Evolutionary conservation across 2,113 vertebrate genomes (phyloP).

Genomic region (Pterocles orientalis): DNA sequence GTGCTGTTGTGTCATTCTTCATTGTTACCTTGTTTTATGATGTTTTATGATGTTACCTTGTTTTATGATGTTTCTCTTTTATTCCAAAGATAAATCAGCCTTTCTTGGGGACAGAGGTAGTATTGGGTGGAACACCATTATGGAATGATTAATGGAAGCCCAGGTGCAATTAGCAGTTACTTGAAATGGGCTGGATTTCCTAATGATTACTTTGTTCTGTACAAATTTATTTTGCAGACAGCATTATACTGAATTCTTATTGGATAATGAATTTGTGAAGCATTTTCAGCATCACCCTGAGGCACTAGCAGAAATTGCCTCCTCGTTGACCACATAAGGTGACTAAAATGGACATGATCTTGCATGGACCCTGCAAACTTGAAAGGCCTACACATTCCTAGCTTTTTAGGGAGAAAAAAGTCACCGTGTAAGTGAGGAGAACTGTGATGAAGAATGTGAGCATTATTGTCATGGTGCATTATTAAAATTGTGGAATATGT

Average conservation of each 20-base stretch:
- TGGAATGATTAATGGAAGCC: neutral
- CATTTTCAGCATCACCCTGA: neutral
- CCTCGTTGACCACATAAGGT: neutral
- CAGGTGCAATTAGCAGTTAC: neutral
- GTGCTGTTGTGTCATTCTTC: neutral
- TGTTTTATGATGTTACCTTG: neutral
- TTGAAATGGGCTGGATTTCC: neutral
- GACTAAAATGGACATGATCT: neutral
- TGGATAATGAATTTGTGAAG: neutral
- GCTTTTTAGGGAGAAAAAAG: neutral
- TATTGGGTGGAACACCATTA: neutral
- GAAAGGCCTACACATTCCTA: neutral
- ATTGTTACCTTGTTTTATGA: neutral
- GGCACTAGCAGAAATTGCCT: neutral
- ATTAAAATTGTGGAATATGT: neutral
- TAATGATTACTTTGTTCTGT: neutral
- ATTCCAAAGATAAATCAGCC: neutral
- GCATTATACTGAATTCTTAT: neutral
- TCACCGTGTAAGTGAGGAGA: neutral
- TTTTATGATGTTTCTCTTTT: neutral
- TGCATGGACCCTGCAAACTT: neutral
- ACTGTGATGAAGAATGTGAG: neutral
- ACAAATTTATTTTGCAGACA: constrained; percentile 6
- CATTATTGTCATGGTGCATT: neutral
- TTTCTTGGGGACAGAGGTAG: neutral